Evolutionary conservation across 92 coral and sea anemone species (phyloP).

Genomic region (Meandrina meandrites): DNA sequence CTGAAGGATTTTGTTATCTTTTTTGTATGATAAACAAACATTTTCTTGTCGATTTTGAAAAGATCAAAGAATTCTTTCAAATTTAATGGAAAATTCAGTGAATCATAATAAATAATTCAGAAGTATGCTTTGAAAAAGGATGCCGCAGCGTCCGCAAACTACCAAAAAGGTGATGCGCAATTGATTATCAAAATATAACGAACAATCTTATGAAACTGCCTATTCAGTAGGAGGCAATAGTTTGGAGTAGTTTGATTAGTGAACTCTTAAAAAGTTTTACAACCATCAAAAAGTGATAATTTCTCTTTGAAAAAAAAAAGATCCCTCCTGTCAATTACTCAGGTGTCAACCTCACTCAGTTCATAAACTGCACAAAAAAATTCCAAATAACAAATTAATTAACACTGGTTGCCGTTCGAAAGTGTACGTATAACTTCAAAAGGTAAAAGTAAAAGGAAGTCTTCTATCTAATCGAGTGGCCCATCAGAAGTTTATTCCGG

Average conservation of each 20-base stretch:
- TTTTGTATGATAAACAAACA: background rate
- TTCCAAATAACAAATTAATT: too few relatives aligned
- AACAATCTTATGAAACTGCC: background rate
- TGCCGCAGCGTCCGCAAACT: background rate
- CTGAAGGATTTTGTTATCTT: background rate
- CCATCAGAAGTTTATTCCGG: too few relatives aligned
- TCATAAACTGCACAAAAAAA: too few relatives aligned
- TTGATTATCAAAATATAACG: background rate
- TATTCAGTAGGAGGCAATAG: background rate
- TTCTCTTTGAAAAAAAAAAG: too few relatives aligned
- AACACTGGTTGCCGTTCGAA: too few relatives aligned
- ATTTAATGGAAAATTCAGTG: slow-evolving; percentile 5
- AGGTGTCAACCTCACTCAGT: too few relatives aligned
- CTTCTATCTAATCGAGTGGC: too few relatives aligned
- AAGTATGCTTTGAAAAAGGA: background rate
- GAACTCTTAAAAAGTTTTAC: too few relatives aligned
- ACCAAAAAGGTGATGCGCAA: background rate
- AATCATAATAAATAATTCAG: slow-evolving; percentile 19
- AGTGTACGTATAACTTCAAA: too few relatives aligned
- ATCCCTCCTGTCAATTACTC: too few relatives aligned
- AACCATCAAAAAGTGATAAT: too few relatives aligned
- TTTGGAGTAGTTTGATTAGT: background rate
- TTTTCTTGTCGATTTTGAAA: background rate
- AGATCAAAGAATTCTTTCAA: background rate
- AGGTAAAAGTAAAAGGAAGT: too few relatives aligned